A percentile compares a stretch with the other conserved stretches of the same genome.
Conservation (phyloP, 2,888 invertebrate genomes). For the Clitarchus hookeri region DNA sequence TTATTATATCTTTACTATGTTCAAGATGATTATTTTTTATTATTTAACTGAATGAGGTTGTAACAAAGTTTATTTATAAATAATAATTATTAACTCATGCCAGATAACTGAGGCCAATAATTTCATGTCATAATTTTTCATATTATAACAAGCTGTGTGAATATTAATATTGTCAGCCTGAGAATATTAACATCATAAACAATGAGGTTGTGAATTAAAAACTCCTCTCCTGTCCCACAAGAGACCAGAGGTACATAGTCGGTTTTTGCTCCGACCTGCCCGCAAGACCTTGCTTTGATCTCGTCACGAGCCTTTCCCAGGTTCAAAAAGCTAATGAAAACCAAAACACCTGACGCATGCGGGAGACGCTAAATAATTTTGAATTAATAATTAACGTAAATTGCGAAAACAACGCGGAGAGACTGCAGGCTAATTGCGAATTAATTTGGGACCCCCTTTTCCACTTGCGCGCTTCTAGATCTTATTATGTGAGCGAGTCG, state of each 20-base stretch:
- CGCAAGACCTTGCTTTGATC: neutral
- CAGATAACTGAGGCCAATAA: too few relatives aligned
- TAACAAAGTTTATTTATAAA: too few relatives aligned
- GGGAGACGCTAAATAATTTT: conserved; percentile 20
- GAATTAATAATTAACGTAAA: conserved; percentile 18
- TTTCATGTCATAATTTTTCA: too few relatives aligned
- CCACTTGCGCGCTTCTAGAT: neutral
- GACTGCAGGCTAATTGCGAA: conserved; percentile 12
- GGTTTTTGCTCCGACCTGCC: neutral
- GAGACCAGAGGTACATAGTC: neutral
- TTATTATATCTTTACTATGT: too few relatives aligned
- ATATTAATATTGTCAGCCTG: neutral
- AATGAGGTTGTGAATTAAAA: neutral
- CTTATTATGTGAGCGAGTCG: neutral
- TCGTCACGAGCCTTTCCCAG: neutral
- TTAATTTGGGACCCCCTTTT: neutral
- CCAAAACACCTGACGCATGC: conserved; percentile 17
- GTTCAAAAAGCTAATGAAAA: neutral
- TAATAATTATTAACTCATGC: too few relatives aligned
- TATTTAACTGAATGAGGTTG: too few relatives aligned
- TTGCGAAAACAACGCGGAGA: conserved; percentile 6
- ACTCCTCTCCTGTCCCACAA: neutral
- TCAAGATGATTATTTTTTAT: too few relatives aligned
- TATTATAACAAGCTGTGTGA: neutral
- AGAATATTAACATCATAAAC: too few relatives aligned